These are phyloP conservation scores for Pseudorasbora parva DNA, from an alignment of 2,113 vertebrate genomes.

Conservation along the genomic window DNA sequence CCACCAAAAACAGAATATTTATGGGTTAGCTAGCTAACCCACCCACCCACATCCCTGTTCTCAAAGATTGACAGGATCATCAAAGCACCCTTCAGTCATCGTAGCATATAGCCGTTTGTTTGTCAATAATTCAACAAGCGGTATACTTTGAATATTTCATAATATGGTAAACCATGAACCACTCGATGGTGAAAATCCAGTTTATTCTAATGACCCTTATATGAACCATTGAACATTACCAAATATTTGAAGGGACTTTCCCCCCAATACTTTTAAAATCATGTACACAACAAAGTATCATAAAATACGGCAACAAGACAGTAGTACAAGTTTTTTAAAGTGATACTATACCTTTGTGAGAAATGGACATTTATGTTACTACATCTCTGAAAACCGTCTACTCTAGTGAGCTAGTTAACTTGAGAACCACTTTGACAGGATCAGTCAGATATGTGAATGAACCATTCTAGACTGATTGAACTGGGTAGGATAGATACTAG, in stretches of 20 bases:
- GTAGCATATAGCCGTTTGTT: slow-evolving; percentile 2
- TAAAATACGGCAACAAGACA: not conserved
- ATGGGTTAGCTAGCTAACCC: not conserved
- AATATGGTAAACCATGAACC: slow-evolving; percentile 29
- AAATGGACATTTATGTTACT: not conserved
- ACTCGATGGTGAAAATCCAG: not conserved
- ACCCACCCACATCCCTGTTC: not conserved
- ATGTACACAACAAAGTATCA: not conserved
- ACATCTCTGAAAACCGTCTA: not conserved
- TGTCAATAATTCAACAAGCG: slow-evolving; percentile 63
- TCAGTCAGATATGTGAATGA: not conserved
- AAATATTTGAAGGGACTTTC: not conserved
- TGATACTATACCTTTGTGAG: not conserved
- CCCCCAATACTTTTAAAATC: not conserved
- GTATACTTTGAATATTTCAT: slow-evolving; percentile 43
- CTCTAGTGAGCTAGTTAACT: not conserved
- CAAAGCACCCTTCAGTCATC: slow-evolving; percentile 17
- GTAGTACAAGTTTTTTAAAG: not conserved
- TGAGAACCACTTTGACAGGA: not conserved
- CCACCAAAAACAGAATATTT: slow-evolving; percentile 3
- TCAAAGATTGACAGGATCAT: not conserved
- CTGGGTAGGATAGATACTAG: too few species aligned
- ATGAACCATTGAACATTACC: not conserved
- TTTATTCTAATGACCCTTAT: not conserved
- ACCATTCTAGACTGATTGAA: not conserved